A percentile compares a stretch with the other conserved stretches of the same genome.
phyloP scores from a whole-genome alignment of 2,797 vertebrate genomes.

The Typhlichthys subterraneus region DNA sequence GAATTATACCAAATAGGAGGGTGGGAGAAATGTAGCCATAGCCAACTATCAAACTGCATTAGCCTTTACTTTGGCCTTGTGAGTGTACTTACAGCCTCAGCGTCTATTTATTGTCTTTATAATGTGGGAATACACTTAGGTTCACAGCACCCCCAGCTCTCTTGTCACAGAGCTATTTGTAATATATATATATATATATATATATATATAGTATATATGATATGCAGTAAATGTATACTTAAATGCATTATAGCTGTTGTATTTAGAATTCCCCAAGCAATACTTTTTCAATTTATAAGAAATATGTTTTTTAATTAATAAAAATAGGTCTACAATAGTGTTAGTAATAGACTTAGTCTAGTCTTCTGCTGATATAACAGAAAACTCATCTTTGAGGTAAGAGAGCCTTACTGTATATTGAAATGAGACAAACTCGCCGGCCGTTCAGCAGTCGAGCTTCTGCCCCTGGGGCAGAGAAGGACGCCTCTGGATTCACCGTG shows the following conservation, averaged over 20 bases:
- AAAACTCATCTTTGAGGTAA: constrained; percentile 1
- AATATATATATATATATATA: constrained; percentile 4
- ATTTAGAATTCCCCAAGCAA: too few species aligned
- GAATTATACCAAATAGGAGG: constrained; percentile 53
- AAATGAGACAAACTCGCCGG: constrained; percentile 52
- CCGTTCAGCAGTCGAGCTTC: constrained; percentile 31
- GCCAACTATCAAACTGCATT: constrained; percentile 58
- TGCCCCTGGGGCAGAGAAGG: constrained; percentile 48
- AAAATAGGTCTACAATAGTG: too few species aligned
- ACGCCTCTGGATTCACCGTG: constrained; percentile 50
- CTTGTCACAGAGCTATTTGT: constrained; percentile 37
- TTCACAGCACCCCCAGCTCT: constrained; percentile 23
- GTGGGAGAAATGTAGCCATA: constrained; percentile 38
- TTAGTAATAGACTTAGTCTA: too few species aligned
- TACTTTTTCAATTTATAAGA: too few species aligned
- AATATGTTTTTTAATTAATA: too few species aligned
- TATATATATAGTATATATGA: too few species aligned
- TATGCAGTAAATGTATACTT: too few species aligned
- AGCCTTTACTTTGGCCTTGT: constrained; percentile 35
- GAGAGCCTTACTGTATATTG: constrained; percentile 37
- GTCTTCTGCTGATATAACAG: too few species aligned
- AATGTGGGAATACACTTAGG: constrained; percentile 35
- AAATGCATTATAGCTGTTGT: too few species aligned
- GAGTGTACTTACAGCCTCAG: constrained; percentile 38
- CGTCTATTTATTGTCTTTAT: constrained; percentile 50